A percentile compares a stretch with the other conserved stretches of the same genome.
These are phyloP conservation scores for Falco naumanni DNA, from an alignment of 2,797 vertebrate species.

Conservation along the genomic window DNA sequence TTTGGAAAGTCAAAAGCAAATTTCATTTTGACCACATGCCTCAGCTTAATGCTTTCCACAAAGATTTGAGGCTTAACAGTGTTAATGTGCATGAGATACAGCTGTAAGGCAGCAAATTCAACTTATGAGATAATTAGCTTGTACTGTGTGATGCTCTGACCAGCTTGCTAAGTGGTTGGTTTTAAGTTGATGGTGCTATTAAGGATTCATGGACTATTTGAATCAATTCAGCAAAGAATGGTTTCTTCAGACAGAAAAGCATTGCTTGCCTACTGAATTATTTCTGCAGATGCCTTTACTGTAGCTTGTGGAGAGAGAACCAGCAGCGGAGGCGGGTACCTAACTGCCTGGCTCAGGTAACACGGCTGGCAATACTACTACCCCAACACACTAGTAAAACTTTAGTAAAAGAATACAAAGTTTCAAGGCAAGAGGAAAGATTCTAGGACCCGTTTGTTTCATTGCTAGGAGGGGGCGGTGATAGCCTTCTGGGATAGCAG, in stretches of 20 bases:
- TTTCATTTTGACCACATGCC: conserved; percentile 3
- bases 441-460: neutral
- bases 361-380: neutral
- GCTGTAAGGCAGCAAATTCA: neutral
- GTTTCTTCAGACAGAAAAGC: neutral
- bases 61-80: neutral
- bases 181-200: neutral
- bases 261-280: neutral
- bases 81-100: neutral
- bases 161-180: neutral
- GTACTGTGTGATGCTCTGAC: neutral
- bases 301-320: neutral
- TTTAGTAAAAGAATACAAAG: neutral
- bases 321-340: neutral
- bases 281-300: neutral
- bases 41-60: neutral
- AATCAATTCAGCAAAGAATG: neutral
- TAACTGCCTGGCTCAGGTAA: neutral
- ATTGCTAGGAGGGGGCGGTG: neutral
- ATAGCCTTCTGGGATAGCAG: neutral
- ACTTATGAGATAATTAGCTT: neutral
- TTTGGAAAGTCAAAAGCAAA: conserved; percentile 13
- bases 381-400: neutral
- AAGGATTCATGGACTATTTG: neutral
- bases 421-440: neutral